Evolutionary conservation across 1,140 invertebrate genomes (phyloP).

Genomic region (Epicauta chinensis): DNA sequence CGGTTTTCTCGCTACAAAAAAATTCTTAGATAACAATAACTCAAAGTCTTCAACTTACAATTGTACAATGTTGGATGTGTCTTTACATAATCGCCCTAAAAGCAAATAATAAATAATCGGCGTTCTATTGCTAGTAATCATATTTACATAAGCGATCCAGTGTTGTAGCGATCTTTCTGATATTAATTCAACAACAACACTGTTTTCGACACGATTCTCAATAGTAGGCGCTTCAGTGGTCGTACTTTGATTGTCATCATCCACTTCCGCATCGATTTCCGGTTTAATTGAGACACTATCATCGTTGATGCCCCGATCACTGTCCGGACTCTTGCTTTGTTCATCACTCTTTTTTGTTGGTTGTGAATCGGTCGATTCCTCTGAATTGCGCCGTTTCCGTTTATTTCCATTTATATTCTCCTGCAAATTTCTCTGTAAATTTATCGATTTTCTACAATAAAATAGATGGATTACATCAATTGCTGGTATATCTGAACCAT

Average conservation of each 20-base stretch:
- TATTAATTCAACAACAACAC: slow-evolving; percentile 10
- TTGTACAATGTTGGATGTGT: no score
- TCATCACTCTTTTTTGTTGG: not conserved
- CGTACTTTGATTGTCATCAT: slow-evolving; percentile 5
- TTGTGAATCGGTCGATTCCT: slow-evolving; percentile 9
- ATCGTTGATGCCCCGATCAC: not conserved
- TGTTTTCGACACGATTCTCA: slow-evolving; percentile 4
- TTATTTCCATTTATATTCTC: slow-evolving; percentile 5
- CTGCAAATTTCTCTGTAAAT: not conserved
- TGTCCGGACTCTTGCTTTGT: not conserved
- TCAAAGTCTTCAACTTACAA: no score
- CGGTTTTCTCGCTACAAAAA: no score
- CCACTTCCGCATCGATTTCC: not conserved
- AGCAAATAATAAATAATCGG: not conserved
- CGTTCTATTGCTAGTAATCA: no score
- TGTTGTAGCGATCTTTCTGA: slow-evolving; percentile 25
- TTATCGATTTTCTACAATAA: no score
- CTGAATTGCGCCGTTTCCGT: slow-evolving; percentile 12
- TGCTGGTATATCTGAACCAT: slow-evolving; percentile 22
- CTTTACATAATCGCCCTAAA: no score
- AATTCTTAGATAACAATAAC: no score
- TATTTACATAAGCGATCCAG: slow-evolving; percentile 32
- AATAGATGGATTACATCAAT: slow-evolving; percentile 10
- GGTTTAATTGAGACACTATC: not conserved
- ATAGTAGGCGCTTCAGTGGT: slow-evolving; percentile 1